Evolutionary conservation across 2,888 invertebrate species (phyloP), one percentile per base, ranked within the genome.

Genomic region (Hesperia comma): DNA sequence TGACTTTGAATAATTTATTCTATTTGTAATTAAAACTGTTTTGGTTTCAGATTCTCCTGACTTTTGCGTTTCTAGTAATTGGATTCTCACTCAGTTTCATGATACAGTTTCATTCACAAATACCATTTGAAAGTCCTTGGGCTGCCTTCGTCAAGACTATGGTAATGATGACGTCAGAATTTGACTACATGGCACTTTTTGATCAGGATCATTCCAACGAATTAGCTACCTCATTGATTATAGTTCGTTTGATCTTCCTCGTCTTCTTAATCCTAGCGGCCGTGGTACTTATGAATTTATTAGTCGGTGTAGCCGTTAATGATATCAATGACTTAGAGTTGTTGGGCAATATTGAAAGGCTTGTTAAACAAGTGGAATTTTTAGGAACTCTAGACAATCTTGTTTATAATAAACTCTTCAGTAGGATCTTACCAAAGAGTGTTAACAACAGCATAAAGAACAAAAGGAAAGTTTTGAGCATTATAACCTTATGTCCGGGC

Each of bases 111-210:
- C 87, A 84, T 21, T 88, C 92, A 0, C 82, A 88, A 70, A 80
- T 86, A 19, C 93, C 94, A 0, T 94, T 94, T 71, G 87, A 89
- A 21, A 87, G 88, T 12, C 93, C 94, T 0, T 93, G 93, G 87
- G 86, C 91, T 17, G 90, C 94, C 0, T 76, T 94, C 0, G 89
- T 94, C 17, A 94, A 94, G 72, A 94, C 94, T 0, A 85, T 94
- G 51, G 93, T 94, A 8, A 94, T 94, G 94, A 94, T 94, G 94
- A 94, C 94, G 6, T 93, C 94, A 64, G 94, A 94, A 73, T 94
- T 94, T 58, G 94, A 94, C 71, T 94, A 94, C 73, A 82, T 74
- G 8, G 85, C 88, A 5, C 76, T 94, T 8, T 94, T 94, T 61
- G 90, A 92, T 63, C 83, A 90, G 67, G 83, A 83, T n/a, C 86